Percentiles rank a stretch among this genome's conserved stretches.
Evolutionary conservation across 2,888 invertebrate species (phyloP).

Genomic region (Sipha maydis): DNA sequence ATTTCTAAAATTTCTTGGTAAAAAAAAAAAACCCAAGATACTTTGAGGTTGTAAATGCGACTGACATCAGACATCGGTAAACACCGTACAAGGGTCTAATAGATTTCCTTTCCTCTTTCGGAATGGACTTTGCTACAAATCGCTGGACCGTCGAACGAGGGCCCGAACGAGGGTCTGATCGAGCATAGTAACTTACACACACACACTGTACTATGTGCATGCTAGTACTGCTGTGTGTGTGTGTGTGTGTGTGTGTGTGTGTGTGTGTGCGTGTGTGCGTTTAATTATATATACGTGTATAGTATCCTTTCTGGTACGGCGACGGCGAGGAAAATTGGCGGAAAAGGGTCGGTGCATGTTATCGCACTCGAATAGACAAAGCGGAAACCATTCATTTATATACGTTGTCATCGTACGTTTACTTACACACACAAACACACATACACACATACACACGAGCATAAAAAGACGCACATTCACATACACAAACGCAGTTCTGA

Average conservation of each 20-base stretch:
- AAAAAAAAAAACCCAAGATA: too few species aligned
- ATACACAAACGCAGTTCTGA: neutral
- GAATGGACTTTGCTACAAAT: slow-evolving; percentile 34
- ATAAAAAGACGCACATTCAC: too few species aligned
- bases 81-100: neutral
- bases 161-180: slow-evolving; percentile 26
- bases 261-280: neutral
- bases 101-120: slow-evolving; percentile 7
- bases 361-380: slow-evolving; percentile 40
- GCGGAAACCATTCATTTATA: slow-evolving; percentile 43
- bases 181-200: neutral
- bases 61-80: neutral
- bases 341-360: slow-evolving; percentile 25
- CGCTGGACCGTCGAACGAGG: slow-evolving; percentile 34
- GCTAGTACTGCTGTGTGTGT: too few species aligned
- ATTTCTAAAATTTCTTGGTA: too few species aligned
- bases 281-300: neutral
- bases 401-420: neutral
- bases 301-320: slow-evolving; percentile 6
- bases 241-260: neutral
- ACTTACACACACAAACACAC: neutral
- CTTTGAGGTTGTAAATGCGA: too few species aligned
- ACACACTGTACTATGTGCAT: neutral
- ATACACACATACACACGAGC: neutral
- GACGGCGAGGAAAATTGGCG: slow-evolving; percentile 10